Evolutionary conservation across 2,113 vertebrate species (phyloP), one percentile per base, ranked within the genome.

Genomic region (Chaenocephalus aceratus): DNA sequence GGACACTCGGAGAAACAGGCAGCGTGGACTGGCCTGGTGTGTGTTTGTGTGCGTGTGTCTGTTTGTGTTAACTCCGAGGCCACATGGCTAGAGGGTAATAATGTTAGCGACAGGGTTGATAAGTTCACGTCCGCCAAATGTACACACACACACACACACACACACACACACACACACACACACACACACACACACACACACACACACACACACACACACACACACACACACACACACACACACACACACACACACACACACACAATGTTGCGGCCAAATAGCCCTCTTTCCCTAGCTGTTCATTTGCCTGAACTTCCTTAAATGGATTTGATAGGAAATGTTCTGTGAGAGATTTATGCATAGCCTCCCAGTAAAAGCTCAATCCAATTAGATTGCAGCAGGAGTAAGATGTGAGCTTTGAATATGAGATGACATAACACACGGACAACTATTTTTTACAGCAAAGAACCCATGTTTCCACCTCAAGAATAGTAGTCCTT

Each of bases 61-160:
- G 52, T 59, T 34, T 74, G 69, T 80, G 77, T 68, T 26, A 77
- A 81, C 63, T 90, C 62, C 61, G 26, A 58, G 75, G 85, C 83
- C 89, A 91, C 92, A 89, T 88, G 88, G 89, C 90, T 89, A 4
- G 65, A 86, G 80, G 88, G 65, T 83, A 92, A 91, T 85, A 81
- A 73, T 80, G 86, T 93, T 90, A 90, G 72, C 30, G n/a, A 85
- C 81, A 70, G 85, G 77, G 89, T 85, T 87, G 85, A 84, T 86
- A 86, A 90, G 88, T 91, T 90, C 89, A 92, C 5, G 60, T 89
- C 72, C 68, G 72, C 78, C 77, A 91, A 86, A 77, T 6, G 36
- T 41, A 41, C 44, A 83, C 82, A 69, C 26, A 52, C 68, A 85
- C 64, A 51, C 67, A 52, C 63, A 74, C 57, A 72, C 57, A 72